Conservation (phyloP, 2,113 vertebrate species). For the Phoxinus phoxinus region DNA sequence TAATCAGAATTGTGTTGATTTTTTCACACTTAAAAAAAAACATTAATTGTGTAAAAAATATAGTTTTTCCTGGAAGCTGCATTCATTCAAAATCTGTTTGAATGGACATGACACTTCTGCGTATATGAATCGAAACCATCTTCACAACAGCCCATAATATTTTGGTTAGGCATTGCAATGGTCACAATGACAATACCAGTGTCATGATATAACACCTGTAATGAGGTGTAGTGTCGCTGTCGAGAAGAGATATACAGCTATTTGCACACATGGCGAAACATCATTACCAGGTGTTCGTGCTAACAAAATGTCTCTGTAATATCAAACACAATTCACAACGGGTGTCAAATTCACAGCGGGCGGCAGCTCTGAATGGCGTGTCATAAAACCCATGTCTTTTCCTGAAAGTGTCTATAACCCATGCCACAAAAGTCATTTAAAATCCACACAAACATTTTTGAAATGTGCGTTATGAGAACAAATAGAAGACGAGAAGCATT, state of each 20-base stretch:
- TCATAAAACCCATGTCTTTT: conserved; percentile 25
- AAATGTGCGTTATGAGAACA: conserved; percentile 6
- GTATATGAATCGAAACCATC: neutral
- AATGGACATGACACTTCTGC: neutral
- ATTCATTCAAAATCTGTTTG: neutral
- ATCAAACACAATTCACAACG: conserved; percentile 16
- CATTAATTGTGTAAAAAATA: too few relatives aligned
- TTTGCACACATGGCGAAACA: conserved; percentile 22
- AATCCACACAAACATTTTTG: conserved; percentile 33
- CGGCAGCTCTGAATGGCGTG: neutral
- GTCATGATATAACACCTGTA: conserved; percentile 18
- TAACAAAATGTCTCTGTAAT: neutral
- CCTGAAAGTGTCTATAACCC: conserved; percentile 21
- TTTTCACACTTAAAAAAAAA: too few relatives aligned
- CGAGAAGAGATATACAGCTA: conserved; percentile 6
- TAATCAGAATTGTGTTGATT: too few relatives aligned
- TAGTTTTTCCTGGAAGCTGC: neutral
- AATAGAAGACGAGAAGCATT: conserved; percentile 31
- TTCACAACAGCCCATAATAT: neutral
- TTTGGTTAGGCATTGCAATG: neutral
- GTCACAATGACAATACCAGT: neutral
- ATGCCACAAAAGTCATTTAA: conserved; percentile 38
- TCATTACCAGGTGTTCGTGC: conserved; percentile 7
- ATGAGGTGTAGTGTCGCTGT: neutral
- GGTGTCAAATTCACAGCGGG: conserved; percentile 26